A percentile compares a stretch with the other conserved stretches of the same genome.
Evolutionary conservation across 2,113 vertebrate genomes (phyloP).

Genomic region (Ictidomys tridecemlineatus): DNA sequence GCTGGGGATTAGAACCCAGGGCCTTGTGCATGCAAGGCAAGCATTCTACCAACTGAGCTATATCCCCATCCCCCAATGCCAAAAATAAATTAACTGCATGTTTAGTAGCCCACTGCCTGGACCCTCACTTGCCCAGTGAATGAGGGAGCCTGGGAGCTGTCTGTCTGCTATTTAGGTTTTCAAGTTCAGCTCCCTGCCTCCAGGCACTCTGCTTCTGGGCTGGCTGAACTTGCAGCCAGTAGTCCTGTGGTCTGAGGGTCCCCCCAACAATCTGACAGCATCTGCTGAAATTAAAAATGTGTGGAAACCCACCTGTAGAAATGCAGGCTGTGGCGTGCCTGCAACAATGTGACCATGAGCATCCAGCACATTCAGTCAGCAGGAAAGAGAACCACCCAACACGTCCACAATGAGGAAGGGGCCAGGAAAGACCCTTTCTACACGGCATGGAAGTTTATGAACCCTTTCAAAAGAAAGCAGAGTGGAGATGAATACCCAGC

Average conservation of each 20-base stretch:
- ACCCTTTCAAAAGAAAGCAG: background rate
- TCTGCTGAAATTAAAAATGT: constrained; percentile 13
- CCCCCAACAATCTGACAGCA: background rate
- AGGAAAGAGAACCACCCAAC: background rate
- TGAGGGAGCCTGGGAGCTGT: background rate
- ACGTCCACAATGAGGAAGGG: no score
- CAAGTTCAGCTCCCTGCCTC: background rate
- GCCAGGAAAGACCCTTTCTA: background rate
- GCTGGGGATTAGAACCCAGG: no score
- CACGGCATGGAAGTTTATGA: background rate
- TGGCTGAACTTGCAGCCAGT: background rate
- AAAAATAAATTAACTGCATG: background rate
- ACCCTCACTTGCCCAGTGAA: background rate
- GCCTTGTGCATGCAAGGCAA: no score
- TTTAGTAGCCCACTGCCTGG: background rate
- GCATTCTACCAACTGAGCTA: no score
- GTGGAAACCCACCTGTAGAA: background rate
- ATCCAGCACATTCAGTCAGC: background rate
- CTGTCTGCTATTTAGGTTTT: background rate
- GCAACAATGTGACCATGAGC: background rate
- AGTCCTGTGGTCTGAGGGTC: background rate
- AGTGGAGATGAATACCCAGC: background rate
- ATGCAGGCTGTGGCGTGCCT: background rate
- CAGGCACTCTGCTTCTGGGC: background rate
- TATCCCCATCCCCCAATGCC: no score